Evolutionary conservation across 2,888 invertebrate species (phyloP), one percentile per base, ranked within the genome.

Genomic region (Caradrina clavipalpis): DNA sequence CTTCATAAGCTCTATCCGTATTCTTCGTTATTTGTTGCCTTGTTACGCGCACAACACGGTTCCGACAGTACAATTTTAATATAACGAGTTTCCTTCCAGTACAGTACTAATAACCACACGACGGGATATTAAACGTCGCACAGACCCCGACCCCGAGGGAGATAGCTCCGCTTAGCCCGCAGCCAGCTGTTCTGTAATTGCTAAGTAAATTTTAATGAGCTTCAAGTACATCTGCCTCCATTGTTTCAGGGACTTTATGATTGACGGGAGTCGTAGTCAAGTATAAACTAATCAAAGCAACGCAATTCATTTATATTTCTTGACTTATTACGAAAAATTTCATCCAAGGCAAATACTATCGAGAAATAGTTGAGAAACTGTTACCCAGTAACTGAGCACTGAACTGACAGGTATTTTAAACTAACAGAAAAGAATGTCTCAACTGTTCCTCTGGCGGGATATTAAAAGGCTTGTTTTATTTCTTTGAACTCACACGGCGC

Each of bases 151-250:
- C 19, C 55, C 54, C 50, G 35, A 10, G 45, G 45, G 69, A 53
- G 15, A 31, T 22, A 45, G 50, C 50, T 31, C 56, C 49, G 21
- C 60, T n/a, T 11, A 21, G 55, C 45, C n/a, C 39, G 31, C 50
- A 15, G n/a, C 26, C 75, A 66, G 60, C 53, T 75, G 62, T 51
- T 65, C 42, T 31, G 59, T 69, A 63, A 79, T 74, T 60, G 56
- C 51, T 26, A 63, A 57, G 61, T 66, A 31, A 67, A 73, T 73
- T 69, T 65, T 67, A 75, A 80, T 78, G 70, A 67, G 60, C 13
- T 61, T 17, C 26, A 60, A 71, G 56, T 51, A 17, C 17, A 21
- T 31, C 49, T 22, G 73, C 31, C n/a, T 47, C 42, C 50, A 19
- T 76, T 69, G 69, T 69, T 42, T 42, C 22, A 55, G 35, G 19